Evolutionary conservation across 2,797 vertebrate species (phyloP), one percentile per base, ranked within the genome.

Genomic region (Numenius phaeopus): DNA sequence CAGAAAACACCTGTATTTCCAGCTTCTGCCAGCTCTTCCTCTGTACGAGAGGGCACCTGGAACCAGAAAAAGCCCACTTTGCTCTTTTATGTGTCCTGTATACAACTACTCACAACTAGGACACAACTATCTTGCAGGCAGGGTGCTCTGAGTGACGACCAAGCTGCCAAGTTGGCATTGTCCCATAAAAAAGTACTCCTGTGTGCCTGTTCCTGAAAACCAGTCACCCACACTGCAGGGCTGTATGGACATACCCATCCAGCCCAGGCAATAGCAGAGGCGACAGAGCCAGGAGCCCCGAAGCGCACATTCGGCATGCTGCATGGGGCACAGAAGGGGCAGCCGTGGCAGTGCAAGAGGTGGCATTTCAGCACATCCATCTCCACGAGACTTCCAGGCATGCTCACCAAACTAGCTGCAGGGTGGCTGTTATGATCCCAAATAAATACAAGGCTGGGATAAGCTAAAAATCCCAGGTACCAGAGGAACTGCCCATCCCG

Each of bases 401-500:
- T 1, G 16, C 49, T 89, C 62, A 78, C 12, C 54, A 44, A 62
- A 39, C 27, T 40, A 22, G 77, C 88, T 84, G 58, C 89, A 77
- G 88, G 77, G 83, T 64, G 44, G 32, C 15, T 62, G 17, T 61
- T 86, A 57, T 0, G 4, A 87, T 70, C 66, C 14, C 34, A 89
- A 90, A 78, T 18, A 93, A 61, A 92, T 11, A 79, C 54, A 37
- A 67, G 39, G 34, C 47, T 79, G 22, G 32, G 70, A 72, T 27
- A 82, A 69, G 39, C 47, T 61, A 70, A 84, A 79, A 83, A 57
- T 34, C n/a, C 19, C 47, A 46, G 13, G 7, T 44, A 70, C 15
- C 8, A 26, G 42, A 71, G 30, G 32, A 37, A 42, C 12, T n/a
- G 14, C 18, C 76, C 0, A 2, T 23, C 22, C 32, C 0, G 1